Percentiles rank a stretch among this genome's conserved stretches.
Conservation (phyloP, 2,888 invertebrate genomes). For the Eupeodes luniger region DNA sequence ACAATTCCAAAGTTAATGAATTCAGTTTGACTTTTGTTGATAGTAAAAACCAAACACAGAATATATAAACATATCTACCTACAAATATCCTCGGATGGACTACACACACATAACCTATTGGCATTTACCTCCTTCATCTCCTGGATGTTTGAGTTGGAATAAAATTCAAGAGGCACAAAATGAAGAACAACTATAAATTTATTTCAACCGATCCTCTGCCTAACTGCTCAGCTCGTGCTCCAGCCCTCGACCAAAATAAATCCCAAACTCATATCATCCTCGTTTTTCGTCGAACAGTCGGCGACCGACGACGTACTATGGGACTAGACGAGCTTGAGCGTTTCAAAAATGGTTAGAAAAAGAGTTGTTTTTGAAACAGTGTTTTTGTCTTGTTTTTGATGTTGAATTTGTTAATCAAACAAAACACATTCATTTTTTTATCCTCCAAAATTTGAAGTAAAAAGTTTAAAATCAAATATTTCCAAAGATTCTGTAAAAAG, state of each 20-base stretch:
- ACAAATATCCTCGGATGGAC: constrained; percentile 23
- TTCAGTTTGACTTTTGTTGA: constrained; percentile 42
- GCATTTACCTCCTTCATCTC: constrained; percentile 21
- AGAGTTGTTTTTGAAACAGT: too few relatives aligned
- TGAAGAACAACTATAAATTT: constrained; percentile 23
- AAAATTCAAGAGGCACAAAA: constrained; percentile 20
- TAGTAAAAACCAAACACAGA: not conserved
- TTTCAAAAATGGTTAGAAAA: too few relatives aligned
- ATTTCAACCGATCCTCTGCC: not conserved
- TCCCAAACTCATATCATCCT: not conserved
- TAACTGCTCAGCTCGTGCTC: not conserved
- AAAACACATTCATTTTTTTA: too few relatives aligned
- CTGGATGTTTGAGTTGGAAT: constrained; percentile 1
- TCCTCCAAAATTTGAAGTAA: too few relatives aligned
- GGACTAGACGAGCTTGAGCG: too few relatives aligned
- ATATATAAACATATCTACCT: not conserved
- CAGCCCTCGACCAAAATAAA: constrained; percentile 1
- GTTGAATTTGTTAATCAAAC: too few relatives aligned
- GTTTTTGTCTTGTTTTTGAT: too few relatives aligned
- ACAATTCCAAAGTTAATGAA: constrained; percentile 47
- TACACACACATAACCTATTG: constrained; percentile 19
- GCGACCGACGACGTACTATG: too few relatives aligned
- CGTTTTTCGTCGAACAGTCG: not conserved
- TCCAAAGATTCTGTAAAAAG: too few relatives aligned
- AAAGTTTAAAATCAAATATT: too few relatives aligned